Percentiles rank a stretch among this genome's conserved stretches.
phyloP scores from a whole-genome alignment of 2,888 invertebrate species.

The Cylindroiulus punctatus region DNA sequence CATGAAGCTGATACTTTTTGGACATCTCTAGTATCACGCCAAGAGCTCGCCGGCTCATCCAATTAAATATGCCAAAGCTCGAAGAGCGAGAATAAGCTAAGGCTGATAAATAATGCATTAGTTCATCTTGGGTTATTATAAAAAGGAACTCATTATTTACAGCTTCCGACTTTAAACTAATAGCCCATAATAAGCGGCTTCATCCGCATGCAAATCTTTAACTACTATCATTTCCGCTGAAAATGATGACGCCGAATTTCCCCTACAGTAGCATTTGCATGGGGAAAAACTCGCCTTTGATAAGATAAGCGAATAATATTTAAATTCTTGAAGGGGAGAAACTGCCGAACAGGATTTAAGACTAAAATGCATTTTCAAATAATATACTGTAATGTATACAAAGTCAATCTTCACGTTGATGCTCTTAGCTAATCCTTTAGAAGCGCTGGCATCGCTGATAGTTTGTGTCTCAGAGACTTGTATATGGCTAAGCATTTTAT shows the following conservation, averaged over 20 bases:
- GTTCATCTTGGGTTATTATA: conserved; percentile 30
- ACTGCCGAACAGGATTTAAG: neutral
- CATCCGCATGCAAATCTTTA: conserved; percentile 39
- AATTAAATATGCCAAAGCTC: conserved; percentile 40
- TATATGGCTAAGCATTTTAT: too few species aligned
- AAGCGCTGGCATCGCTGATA: too few species aligned
- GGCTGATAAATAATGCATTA: conserved; percentile 36
- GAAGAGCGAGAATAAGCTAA: neutral
- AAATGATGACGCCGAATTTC: neutral
- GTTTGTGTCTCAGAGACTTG: too few species aligned
- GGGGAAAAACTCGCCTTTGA: neutral
- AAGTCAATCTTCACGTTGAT: too few species aligned
- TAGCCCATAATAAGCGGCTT: conserved; percentile 21
- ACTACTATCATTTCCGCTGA: conserved; percentile 17
- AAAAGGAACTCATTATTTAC: conserved; percentile 44
- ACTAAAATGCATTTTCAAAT: neutral
- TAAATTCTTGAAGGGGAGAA: neutral
- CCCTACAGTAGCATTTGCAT: neutral
- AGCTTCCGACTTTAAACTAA: conserved; percentile 45
- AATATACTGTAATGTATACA: too few species aligned
- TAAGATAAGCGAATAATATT: conserved; percentile 3
- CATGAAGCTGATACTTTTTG: neutral
- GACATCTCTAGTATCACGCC: neutral
- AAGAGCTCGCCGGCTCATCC: neutral
- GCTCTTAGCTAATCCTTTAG: too few species aligned